A percentile compares a stretch with the other conserved stretches of the same genome.
Conservation (phyloP, 2,888 invertebrate species). For the Galerucella pusilla region DNA sequence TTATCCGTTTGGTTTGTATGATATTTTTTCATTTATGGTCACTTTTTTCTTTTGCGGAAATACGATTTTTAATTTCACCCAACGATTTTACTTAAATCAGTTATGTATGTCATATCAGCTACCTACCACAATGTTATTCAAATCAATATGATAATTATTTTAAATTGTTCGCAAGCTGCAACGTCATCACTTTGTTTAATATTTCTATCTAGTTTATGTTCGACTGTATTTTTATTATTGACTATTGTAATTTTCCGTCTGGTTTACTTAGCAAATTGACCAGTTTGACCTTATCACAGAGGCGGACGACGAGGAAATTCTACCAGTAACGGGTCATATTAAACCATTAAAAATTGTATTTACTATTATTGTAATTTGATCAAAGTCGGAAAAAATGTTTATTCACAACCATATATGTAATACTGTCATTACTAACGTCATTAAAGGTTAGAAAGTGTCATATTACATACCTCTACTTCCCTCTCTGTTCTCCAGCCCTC, state of each 20-base stretch:
- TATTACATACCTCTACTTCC: no score
- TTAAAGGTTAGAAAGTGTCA: no score
- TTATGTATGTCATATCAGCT: neutral
- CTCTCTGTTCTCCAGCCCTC: no score
- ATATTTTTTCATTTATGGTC: no score
- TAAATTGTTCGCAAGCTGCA: slow-evolving; percentile 10
- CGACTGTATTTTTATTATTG: slow-evolving; percentile 7
- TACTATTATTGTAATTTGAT: no score
- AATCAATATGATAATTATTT: slow-evolving; percentile 6
- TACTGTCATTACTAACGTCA: no score
- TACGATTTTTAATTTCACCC: no score
- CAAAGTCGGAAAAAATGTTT: no score
- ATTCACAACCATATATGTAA: no score
- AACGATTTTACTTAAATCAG: neutral
- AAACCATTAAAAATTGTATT: no score
- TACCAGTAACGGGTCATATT: neutral
- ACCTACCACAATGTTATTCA: slow-evolving; percentile 5
- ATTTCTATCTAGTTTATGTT: slow-evolving; percentile 11
- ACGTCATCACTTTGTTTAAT: slow-evolving; percentile 7
- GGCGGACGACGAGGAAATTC: neutral
- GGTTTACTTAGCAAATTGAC: slow-evolving; percentile 13
- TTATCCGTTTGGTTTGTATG: no score
- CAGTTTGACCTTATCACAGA: slow-evolving; percentile 2
- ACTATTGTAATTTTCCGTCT: slow-evolving; percentile 14
- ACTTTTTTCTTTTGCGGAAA: no score